Conservation (phyloP, 2,888 invertebrate species). For the Drosophila helvetica region DNA sequence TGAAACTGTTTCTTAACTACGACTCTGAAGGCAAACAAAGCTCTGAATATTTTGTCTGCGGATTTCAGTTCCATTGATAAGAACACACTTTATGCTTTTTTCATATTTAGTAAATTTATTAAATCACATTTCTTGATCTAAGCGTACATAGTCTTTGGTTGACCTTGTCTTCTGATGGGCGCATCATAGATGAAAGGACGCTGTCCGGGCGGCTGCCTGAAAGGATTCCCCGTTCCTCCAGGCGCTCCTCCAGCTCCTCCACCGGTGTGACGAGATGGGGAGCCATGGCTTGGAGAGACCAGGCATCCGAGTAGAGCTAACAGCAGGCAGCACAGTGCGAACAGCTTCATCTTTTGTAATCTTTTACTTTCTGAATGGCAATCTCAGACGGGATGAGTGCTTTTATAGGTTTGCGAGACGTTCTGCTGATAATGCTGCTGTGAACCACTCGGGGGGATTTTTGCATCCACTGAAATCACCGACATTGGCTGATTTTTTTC, state of each 20-base stretch:
- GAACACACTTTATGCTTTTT: not conserved
- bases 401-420: conserved; percentile 42
- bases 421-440: conserved; percentile 6
- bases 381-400: not conserved
- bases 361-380: conserved; percentile 14
- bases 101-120: conserved; percentile 6
- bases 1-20: too few relatives aligned
- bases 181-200: conserved; percentile 58
- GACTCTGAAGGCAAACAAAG: too few relatives aligned
- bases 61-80: conserved; percentile 1
- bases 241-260: conserved; percentile 29
- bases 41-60: not conserved
- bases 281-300: conserved; percentile 9
- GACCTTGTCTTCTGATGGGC: conserved; percentile 43
- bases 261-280: conserved; percentile 54
- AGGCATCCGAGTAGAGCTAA: conserved; percentile 29
- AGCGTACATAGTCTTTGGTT: conserved; percentile 61
- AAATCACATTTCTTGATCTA: conserved; percentile 20
- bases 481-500: conserved; percentile 27
- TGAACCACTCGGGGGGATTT: conserved; percentile 50
- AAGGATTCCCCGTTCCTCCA: conserved; percentile 34
- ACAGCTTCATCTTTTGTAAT: conserved; percentile 48
- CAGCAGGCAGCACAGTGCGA: conserved; percentile 48
- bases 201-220: conserved; percentile 7
- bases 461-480: conserved; percentile 43